Evolutionary conservation across 2,797 vertebrate genomes (phyloP).

Genomic region (Hirundo rustica): DNA sequence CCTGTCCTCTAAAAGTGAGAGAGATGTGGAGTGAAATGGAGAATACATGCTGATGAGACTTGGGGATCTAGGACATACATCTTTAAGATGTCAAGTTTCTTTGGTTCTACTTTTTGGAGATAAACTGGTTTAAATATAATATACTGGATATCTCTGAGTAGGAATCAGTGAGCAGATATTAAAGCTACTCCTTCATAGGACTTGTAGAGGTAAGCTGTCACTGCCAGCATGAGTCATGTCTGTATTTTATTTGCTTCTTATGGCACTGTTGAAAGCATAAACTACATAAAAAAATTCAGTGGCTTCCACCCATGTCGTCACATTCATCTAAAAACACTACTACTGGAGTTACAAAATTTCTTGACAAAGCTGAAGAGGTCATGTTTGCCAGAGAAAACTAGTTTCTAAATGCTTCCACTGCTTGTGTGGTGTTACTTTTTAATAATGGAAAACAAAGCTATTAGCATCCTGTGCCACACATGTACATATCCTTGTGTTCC

Average conservation of each 20-base stretch:
- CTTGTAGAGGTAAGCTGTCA: not conserved
- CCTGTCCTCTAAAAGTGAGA: not conserved
- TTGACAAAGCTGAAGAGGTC: not conserved
- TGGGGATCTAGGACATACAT: not conserved
- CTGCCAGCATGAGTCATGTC: not conserved
- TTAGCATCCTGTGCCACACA: fast-evolving
- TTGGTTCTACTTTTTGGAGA: not conserved
- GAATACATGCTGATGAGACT: not conserved
- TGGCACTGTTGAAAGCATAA: not conserved
- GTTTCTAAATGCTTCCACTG: not conserved
- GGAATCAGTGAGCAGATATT: not conserved
- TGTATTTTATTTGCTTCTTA: not conserved
- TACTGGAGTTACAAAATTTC: not conserved
- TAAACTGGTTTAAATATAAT: not conserved
- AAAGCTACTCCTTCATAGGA: not conserved
- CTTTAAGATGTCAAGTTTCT: not conserved
- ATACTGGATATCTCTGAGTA: not conserved
- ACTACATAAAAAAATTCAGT: not conserved
- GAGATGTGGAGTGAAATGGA: not conserved
- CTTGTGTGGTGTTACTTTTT: not conserved
- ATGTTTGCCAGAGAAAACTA: not conserved
- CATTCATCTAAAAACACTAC: not conserved
- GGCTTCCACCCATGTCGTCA: not conserved
- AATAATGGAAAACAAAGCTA: not conserved
- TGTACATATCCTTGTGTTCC: not conserved